Evolutionary conservation across 2,888 invertebrate species (phyloP), one percentile per base, ranked within the genome.

Genomic region (Tachina lurida): DNA sequence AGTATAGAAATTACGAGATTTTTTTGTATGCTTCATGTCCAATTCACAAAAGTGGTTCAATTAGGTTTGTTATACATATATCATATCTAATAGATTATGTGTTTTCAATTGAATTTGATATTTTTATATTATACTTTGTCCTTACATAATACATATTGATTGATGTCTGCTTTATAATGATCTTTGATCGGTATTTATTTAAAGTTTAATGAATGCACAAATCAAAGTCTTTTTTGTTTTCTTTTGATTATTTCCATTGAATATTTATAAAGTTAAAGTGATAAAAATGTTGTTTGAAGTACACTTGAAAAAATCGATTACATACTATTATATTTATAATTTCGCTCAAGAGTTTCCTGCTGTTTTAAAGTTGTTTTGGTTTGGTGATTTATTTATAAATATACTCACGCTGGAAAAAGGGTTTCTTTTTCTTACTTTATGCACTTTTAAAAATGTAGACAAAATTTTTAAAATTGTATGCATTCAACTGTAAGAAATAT

Each of bases 101-200:
- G 43, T 52, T 62, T 63, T 52, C 41, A 52, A 63, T 74, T 62
- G 49, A 43, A 45, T 58, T 58, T 71, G 4, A 22, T 31, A n/a
- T 58, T 41, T 73, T 9, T 45, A n/a, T 31, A 62, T n/a, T 67
- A 43, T 22, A 73, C 17, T 70, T 54, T 60, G 39, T 41, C n/a
- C 39, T 84, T 84, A 49, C 54, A 45, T 68, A 79, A 75, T 41
- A 17, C 7, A 13, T 60, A 49, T 67, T 47, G 49, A 79, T 79
- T 52, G 49, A 49, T 77, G 52, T 68, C 52, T 43, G 22, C 43
- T 70, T 74, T 58, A 60, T 56, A 79, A 62, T 80, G 84, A 71
- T 84, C 79, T 84, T 84, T 84, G 79, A 75, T 65, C 84, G 17
- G 39, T 60, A 67, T 22, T 49, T n/a, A 31, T 65, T 76, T 43